Base-by-base conservation (phyloP, 2,113 vertebrate genomes). In the Cariama cristata region DNA sequence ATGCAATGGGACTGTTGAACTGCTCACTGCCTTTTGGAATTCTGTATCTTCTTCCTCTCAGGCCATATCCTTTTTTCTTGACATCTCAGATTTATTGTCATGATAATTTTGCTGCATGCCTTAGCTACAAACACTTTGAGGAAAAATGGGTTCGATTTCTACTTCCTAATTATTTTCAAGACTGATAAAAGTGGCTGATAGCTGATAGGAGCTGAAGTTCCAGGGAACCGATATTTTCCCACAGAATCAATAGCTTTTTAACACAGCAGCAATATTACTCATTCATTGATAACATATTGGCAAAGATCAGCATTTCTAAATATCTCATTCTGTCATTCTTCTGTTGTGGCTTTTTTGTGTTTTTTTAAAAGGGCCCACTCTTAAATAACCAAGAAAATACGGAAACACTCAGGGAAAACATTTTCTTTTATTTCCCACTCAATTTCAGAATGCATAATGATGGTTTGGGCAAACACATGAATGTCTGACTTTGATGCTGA, bases 201-300 rank as follows among this genome's bases (percentile, higher is more conserved):
- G 53, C 26, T 73, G 50, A 86, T 38, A 83, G 23, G 32, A 88
- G 11, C 22, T 91, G 77, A 74, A 90, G 56, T 72, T 88, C 28
- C 60, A 75, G 11, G 20, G 19, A 88, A 90, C 21, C 33, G 73
- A 8, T 85, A 88, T 88, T 88, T 97, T 94, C 47, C 49, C 60
- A 86, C 28, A 38, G 44, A 94, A 96, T 85, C 60, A 74, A 89
- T 83, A 91, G 5, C 27, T 87, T 95, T 95, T 68, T 75, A 84
- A 67, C 42, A 79, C 38, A 53, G 7, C 52, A 60, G 62, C 58
- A 88, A 59, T 89, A 89, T 74, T 81, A n/a, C 21, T 75, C 50
- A 82, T 88, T 92, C 58, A 76, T 77, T 85, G 60, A 94, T 59
- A 95, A 92, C 53, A 20, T 60, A 81, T 95, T 35, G 64, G 24